A percentile compares a stretch with the other conserved stretches of the same genome.
Conservation (phyloP, 2,797 vertebrate species). For the Chiroxiphia lanceolata region DNA sequence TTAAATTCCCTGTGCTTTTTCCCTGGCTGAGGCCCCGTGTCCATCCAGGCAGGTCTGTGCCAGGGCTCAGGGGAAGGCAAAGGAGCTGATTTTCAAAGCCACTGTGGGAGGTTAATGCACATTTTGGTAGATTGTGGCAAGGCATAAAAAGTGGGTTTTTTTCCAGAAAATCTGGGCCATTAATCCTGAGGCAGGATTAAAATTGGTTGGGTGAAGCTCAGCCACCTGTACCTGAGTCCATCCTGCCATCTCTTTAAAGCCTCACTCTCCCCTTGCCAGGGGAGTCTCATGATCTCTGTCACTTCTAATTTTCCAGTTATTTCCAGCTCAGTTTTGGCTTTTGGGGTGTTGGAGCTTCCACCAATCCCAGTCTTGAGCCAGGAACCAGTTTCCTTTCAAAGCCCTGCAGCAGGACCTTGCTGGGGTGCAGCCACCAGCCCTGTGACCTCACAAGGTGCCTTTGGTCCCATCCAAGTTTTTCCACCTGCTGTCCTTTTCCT, state of each 20-base stretch:
- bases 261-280: background rate
- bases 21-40: rapidly evolving
- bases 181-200: background rate
- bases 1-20: background rate
- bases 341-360: background rate
- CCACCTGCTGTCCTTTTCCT: background rate
- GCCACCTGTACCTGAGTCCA: background rate
- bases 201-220: background rate
- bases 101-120: rapidly evolving
- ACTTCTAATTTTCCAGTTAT: background rate
- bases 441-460: background rate
- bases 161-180: background rate
- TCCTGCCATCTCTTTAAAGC: background rate
- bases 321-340: background rate
- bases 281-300: background rate
- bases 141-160: background rate
- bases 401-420: background rate
- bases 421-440: background rate
- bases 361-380: background rate
- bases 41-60: background rate
- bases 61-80: rapidly evolving
- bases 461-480: background rate
- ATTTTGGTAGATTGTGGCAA: background rate
- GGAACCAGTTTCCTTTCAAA: background rate
- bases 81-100: rapidly evolving